A percentile compares a stretch with the other conserved stretches of the same genome.
These are phyloP conservation scores for Paedocypris micromegethes DNA, from an alignment of 2,797 vertebrate species.

Conservation along the genomic window DNA sequence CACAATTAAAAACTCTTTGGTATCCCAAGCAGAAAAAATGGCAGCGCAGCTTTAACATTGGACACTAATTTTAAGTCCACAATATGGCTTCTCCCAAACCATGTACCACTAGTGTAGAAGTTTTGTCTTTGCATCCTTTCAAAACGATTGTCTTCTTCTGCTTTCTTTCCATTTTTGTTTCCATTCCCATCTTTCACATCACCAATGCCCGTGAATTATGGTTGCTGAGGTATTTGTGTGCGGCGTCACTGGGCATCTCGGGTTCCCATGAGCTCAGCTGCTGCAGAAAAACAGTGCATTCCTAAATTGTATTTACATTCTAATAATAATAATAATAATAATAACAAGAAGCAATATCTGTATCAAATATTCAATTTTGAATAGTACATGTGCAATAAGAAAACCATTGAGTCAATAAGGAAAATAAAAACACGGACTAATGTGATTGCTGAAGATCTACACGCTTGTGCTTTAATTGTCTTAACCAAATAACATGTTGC, in stretches of 20 bases:
- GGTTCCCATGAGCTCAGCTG: constrained; percentile 86
- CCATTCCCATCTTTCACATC: constrained; percentile 68
- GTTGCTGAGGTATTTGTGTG: constrained; percentile 85
- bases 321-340: too few relatives aligned
- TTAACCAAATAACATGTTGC: too few relatives aligned
- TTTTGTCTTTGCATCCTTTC: constrained; percentile 60
- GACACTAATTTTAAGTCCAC: constrained; percentile 67
- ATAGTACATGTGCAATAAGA: too few relatives aligned
- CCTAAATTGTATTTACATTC: too few relatives aligned
- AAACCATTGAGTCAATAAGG: too few relatives aligned
- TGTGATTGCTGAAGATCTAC: too few relatives aligned
- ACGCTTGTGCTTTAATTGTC: too few relatives aligned
- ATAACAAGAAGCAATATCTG: too few relatives aligned
- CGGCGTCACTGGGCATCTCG: constrained; percentile 74
- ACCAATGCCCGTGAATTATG: constrained; percentile 90
- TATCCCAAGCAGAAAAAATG: constrained; percentile 83
- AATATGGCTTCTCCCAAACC: constrained; percentile 87
- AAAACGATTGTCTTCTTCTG: constrained; percentile 48
- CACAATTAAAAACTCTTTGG: constrained; percentile 75
- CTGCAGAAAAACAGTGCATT: constrained; percentile 48
- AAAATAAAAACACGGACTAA: too few relatives aligned
- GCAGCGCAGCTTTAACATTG: constrained; percentile 74
- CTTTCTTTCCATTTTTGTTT: constrained; percentile 39
- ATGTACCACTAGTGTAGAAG: constrained; percentile 85
- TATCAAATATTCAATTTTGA: too few relatives aligned